A percentile compares a stretch with the other conserved stretches of the same genome.
phyloP scores from a whole-genome alignment of 1,140 invertebrate species.

The Bradysia coprophila region DNA sequence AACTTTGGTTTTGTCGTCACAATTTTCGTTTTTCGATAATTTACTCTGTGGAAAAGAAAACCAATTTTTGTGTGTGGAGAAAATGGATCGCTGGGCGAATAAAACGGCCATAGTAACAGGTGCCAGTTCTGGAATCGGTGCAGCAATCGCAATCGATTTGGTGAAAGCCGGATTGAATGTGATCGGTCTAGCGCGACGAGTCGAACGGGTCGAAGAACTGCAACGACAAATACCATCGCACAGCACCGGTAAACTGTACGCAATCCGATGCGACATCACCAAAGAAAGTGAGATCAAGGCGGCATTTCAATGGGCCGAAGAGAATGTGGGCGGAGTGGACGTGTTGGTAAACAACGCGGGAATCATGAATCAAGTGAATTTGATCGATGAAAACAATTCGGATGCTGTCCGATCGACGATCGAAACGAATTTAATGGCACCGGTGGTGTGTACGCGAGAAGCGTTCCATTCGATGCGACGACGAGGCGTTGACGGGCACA shows the following conservation, averaged over 20 bases:
- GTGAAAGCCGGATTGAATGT: constrained; percentile 40
- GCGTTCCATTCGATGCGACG: constrained; percentile 22
- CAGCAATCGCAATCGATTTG: constrained; percentile 29
- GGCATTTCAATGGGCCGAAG: constrained; percentile 36
- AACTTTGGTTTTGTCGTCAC: too few species aligned
- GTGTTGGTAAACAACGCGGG: constrained; percentile 48
- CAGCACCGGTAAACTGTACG: constrained; percentile 14
- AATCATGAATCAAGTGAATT: constrained; percentile 5
- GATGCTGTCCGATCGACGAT: constrained; percentile 11
- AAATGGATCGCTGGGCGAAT: neutral
- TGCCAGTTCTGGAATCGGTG: constrained; percentile 38
- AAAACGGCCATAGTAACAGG: neutral
- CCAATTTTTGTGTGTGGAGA: too few species aligned
- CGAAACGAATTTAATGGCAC: constrained; percentile 42
- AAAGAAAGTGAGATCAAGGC: constrained; percentile 36
- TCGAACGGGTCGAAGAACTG: constrained; percentile 30
- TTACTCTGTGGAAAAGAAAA: too few species aligned
- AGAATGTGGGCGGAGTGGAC: constrained; percentile 34
- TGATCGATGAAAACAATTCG: neutral
- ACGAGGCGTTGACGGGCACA: neutral
- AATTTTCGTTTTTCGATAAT: too few species aligned
- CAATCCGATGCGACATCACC: constrained; percentile 41
- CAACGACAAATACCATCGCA: constrained; percentile 6
- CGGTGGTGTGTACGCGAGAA: constrained; percentile 38
- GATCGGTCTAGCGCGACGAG: constrained; percentile 44